Conservation (phyloP, 2,888 invertebrate genomes). For the Galerucella nymphaeae region DNA sequence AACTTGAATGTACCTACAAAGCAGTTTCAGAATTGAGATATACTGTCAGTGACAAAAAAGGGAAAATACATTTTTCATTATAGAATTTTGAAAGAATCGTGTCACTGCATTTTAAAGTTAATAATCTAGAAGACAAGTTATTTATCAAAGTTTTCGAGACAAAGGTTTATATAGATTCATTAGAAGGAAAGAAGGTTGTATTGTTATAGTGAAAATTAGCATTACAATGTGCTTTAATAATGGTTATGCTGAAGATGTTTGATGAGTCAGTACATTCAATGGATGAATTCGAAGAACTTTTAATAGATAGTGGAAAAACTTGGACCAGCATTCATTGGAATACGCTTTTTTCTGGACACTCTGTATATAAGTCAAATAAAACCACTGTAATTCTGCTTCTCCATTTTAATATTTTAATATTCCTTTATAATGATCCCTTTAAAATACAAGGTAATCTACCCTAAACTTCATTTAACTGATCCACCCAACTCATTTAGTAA, state of each 20-base stretch:
- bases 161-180: background rate
- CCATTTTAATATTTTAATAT: too few relatives aligned
- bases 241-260: background rate
- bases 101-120: background rate
- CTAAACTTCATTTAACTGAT: too few relatives aligned
- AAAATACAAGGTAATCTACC: too few relatives aligned
- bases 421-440: too few relatives aligned
- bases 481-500: too few relatives aligned
- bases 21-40: conserved; percentile 1
- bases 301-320: too few relatives aligned
- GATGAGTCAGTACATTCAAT: background rate
- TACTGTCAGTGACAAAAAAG: background rate
- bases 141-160: background rate
- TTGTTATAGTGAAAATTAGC: background rate
- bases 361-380: too few relatives aligned
- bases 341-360: too few relatives aligned
- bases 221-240: background rate
- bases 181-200: background rate
- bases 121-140: background rate
- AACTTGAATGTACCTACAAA: conserved; percentile 1
- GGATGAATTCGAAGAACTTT: too few relatives aligned
- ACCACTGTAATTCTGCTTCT: too few relatives aligned
- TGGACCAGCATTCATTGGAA: too few relatives aligned
- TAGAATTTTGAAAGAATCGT: background rate
- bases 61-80: conserved; percentile 5